Percentiles rank a stretch among this genome's conserved stretches.
Evolutionary conservation across 2,797 vertebrate species (phyloP).

Genomic region (Micrastur ruficollis): DNA sequence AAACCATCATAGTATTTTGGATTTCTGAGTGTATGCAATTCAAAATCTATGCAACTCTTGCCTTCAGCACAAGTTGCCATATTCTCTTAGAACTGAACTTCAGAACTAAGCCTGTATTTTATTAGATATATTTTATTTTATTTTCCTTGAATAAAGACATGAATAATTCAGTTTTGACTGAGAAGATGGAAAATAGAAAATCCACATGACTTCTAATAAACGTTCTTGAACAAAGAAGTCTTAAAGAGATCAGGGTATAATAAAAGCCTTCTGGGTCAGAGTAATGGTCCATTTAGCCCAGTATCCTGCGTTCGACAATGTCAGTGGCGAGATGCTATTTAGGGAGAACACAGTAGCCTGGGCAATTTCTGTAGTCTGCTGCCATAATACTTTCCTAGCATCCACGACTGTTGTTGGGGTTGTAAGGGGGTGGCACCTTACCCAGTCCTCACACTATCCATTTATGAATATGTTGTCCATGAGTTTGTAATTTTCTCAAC

Average conservation of each 20-base stretch:
- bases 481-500: not conserved
- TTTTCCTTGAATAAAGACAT: not conserved
- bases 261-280: not conserved
- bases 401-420: not conserved
- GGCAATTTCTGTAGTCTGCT: not conserved
- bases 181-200: not conserved
- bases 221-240: not conserved
- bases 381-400: not conserved
- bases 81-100: not conserved
- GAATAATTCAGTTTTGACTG: not conserved
- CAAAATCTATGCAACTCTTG: not conserved
- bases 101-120: not conserved
- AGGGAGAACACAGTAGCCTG: not conserved
- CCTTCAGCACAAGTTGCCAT: not conserved
- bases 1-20: not conserved
- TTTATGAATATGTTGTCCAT: not conserved
- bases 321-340: not conserved
- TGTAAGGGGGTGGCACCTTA: not conserved
- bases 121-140: not conserved
- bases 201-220: not conserved
- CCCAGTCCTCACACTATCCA: not conserved
- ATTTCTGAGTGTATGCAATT: not conserved
- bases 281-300: not conserved
- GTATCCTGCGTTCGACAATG: not conserved
- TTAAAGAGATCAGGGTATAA: not conserved